Conservation (phyloP, 2,888 invertebrate species). For the Nomada hirtipes region DNA sequence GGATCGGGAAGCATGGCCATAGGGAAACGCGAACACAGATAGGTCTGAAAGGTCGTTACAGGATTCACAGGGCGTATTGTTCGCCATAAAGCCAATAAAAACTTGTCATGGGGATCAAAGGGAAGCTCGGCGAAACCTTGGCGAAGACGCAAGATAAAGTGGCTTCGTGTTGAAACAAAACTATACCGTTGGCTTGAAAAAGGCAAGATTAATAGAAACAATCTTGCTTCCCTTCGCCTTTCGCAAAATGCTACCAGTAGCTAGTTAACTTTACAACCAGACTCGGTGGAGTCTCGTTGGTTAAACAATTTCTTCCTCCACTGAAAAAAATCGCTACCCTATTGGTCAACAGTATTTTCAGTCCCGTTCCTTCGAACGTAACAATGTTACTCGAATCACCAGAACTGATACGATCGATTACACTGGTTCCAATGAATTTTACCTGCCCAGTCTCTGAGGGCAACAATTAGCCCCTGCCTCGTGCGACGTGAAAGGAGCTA, state of each 20-base stretch:
- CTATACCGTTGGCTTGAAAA: background rate
- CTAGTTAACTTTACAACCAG: background rate
- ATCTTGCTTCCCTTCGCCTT: background rate
- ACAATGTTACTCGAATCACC: too few relatives aligned
- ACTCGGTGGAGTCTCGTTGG: background rate
- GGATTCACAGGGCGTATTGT: constrained; percentile 15
- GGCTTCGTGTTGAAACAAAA: constrained; percentile 8
- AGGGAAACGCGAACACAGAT: constrained; percentile 3
- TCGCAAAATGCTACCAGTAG: too few relatives aligned
- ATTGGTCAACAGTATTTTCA: too few relatives aligned
- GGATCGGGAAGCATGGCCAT: background rate
- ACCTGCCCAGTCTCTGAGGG: background rate
- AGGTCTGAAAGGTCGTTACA: constrained; percentile 22
- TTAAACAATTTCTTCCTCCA: background rate
- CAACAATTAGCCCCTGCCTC: constrained; percentile 12
- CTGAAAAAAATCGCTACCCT: background rate
- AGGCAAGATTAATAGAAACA: background rate
- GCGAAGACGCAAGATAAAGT: constrained; percentile 6
- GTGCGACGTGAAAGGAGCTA: constrained; percentile 4
- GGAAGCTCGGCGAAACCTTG: background rate
- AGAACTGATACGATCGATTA: too few relatives aligned
- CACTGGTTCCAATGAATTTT: too few relatives aligned
- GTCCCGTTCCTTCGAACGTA: too few relatives aligned
- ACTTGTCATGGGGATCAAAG: constrained; percentile 34
- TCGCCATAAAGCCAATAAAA: constrained; percentile 16